These are phyloP conservation scores for Synanthedon vespiformis DNA, from an alignment of 2,888 invertebrate species.

Conservation along the genomic window DNA sequence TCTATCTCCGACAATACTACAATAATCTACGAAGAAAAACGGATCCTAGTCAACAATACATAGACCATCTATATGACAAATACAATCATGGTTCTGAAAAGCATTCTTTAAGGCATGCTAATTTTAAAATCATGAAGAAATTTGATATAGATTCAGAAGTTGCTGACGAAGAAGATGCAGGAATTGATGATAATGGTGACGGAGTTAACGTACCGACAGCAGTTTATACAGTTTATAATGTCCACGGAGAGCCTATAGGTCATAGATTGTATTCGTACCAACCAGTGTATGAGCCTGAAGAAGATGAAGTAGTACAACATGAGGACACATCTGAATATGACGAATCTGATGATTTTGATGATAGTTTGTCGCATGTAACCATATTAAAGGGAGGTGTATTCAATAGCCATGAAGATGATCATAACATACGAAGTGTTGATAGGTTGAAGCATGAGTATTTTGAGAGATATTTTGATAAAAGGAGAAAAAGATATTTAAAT, in stretches of 20 bases:
- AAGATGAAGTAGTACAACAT: conserved; percentile 34
- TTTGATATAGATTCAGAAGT: conserved; percentile 41
- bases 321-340: conserved; percentile 45
- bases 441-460: conserved; percentile 59
- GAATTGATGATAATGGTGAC: conserved; percentile 21
- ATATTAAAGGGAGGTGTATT: conserved; percentile 58
- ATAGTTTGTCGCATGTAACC: conserved; percentile 42
- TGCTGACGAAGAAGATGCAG: conserved; percentile 29
- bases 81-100: conserved; percentile 50
- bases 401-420: conserved; percentile 32
- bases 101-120: conserved; percentile 57
- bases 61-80: conserved; percentile 54
- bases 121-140: conserved; percentile 60
- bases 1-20: conserved; percentile 56
- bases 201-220: conserved; percentile 47
- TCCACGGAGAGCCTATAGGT: conserved; percentile 62
- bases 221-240: conserved; percentile 57
- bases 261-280: conserved; percentile 59
- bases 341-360: conserved; percentile 32
- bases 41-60: conserved; percentile 32
- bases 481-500: conserved; percentile 47
- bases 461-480: conserved; percentile 52
- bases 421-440: conserved; percentile 23
- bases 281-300: conserved; percentile 61
- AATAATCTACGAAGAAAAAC: conserved; percentile 35